Percentiles rank a stretch among this genome's conserved stretches.
Evolutionary conservation across 2,113 vertebrate genomes (phyloP).

Genomic region (Balaenoptera acutorostrata): DNA sequence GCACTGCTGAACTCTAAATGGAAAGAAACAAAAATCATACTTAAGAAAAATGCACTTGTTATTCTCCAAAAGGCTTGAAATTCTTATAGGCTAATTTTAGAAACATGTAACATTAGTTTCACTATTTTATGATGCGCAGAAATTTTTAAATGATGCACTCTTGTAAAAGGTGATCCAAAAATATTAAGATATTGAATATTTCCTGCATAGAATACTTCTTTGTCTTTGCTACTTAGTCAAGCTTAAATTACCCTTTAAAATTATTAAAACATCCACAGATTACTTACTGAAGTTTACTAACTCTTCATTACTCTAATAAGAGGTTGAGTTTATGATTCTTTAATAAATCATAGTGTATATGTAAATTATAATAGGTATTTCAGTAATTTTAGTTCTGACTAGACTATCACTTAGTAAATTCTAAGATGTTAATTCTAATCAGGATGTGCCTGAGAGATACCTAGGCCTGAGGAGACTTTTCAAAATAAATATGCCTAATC

Average conservation of each 20-base stretch:
- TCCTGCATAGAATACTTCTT: background rate
- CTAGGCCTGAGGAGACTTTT: background rate
- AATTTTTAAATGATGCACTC: background rate
- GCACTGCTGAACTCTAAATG: conserved; percentile 91
- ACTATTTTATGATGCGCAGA: background rate
- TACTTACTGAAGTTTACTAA: background rate
- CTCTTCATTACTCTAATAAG: background rate
- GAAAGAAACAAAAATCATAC: conserved; percentile 17
- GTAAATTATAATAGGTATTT: background rate
- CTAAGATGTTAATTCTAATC: background rate
- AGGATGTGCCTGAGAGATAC: background rate
- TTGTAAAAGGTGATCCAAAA: background rate
- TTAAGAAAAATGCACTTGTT: background rate
- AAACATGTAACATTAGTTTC: background rate
- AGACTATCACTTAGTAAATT: background rate
- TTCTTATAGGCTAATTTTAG: conserved; percentile 13
- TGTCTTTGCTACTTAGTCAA: background rate
- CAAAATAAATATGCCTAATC: background rate
- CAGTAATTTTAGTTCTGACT: conserved; percentile 20
- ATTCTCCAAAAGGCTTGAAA: conserved; percentile 22
- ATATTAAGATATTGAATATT: background rate
- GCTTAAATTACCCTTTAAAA: conserved; percentile 10
- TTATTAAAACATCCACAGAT: background rate
- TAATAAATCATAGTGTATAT: background rate
- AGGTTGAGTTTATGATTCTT: background rate